A percentile compares a stretch with the other conserved stretches of the same genome.
phyloP scores from a whole-genome alignment of 2,888 invertebrate genomes.

The Entomobrya multifasciata region DNA sequence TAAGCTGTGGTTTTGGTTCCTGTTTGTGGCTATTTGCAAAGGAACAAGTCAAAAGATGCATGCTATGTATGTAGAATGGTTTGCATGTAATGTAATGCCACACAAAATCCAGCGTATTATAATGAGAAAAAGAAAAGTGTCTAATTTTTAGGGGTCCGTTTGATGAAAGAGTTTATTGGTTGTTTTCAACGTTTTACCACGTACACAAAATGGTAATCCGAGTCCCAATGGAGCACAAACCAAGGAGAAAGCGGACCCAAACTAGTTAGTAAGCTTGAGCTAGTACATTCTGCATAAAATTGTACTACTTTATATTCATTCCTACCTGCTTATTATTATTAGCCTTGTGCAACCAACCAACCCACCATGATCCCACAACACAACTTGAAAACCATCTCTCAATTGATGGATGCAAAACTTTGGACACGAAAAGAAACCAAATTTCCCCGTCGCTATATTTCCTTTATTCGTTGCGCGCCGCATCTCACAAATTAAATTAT shows the following conservation, averaged over 20 bases:
- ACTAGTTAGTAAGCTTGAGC: neutral
- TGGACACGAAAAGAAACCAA: neutral
- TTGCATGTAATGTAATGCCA: neutral
- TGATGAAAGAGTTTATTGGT: conserved; percentile 4
- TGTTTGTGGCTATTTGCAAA: neutral
- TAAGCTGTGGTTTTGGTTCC: neutral
- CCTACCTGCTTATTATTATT: no score
- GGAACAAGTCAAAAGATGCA: conserved; percentile 1
- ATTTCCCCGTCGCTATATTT: neutral
- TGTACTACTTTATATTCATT: no score
- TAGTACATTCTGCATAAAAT: no score
- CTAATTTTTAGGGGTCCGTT: conserved; percentile 4
- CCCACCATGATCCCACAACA: neutral
- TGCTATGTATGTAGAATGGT: neutral
- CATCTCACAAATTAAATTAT: conserved; percentile 23
- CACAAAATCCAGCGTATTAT: neutral
- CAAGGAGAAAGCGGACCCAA: neutral
- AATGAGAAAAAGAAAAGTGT: no score
- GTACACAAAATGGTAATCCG: conserved; percentile 1
- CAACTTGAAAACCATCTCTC: neutral
- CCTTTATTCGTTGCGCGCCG: neutral
- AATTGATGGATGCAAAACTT: neutral
- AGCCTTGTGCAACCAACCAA: neutral
- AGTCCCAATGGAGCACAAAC: neutral
- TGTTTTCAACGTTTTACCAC: neutral